Evolutionary conservation across 2,888 invertebrate species (phyloP), one percentile per base, ranked within the genome.

Genomic region (Steinernema scapterisci): DNA sequence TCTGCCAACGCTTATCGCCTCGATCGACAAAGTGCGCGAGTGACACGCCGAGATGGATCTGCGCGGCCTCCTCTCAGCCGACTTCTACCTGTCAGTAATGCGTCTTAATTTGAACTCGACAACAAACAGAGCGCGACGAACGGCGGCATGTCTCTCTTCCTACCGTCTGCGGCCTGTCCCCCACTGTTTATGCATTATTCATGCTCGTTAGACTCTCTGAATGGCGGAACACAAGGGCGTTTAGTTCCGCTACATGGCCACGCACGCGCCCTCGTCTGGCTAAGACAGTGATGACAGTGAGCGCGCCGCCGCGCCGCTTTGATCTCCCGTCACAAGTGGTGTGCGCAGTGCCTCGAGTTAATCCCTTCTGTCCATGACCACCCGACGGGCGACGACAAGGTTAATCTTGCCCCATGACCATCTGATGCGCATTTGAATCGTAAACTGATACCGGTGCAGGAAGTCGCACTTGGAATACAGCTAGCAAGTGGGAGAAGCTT

Each of bases 261-360:
- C 13, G 54, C 21, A 21, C 54, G 5, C 63, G 63, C 27, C 63
- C 54, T 25, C 63, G 63, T 63, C 63, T 63, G 63, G 11, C 63
- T 63, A 63, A 63, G 63, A 63, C 63, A 31, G 63, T 63, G 63
- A 63, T 63, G 63, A 63, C 63, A 63, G 63, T 63, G 63, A 63
- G 63, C 38, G 63, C 63, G 63, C 54, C 23, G 54, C 54, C 54
- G 54, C 13, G 11, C 63, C 21, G 16, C 63, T 63, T 63, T 63
- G 63, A 63, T 31, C 31, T 63, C 63, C 31, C 63, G 63, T 31
- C 31, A 54, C 54, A 31, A 63, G 63, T 63, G 63, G 63, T 38
- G 63, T 31, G 63, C 63, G 52, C 52, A 11, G 63, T 48, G n/a
- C 16, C 63, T 63, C 63, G 31, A 63, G 63, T 63, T 63, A 63